Percentiles rank a stretch among this genome's conserved stretches.
Conservation (phyloP, 1,140 invertebrate genomes). For the Caenorhabditis brenneri region DNA sequence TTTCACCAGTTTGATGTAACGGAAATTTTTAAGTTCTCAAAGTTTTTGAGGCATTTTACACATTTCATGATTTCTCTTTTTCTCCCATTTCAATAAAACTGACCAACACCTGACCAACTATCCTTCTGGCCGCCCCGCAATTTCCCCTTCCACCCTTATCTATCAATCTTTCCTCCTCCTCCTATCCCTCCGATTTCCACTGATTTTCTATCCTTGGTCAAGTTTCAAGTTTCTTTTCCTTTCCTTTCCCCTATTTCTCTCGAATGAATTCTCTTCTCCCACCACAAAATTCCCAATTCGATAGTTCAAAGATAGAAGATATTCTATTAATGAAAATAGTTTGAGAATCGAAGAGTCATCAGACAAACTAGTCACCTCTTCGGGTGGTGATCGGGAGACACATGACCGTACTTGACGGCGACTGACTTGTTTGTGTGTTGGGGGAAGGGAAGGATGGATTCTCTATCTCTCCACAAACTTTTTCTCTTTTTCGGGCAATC, state of each 20-base stretch:
- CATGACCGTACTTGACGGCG: constrained; percentile 27
- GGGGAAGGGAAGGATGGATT: no score
- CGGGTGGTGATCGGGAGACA: neutral
- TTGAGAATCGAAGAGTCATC: neutral
- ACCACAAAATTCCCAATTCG: neutral
- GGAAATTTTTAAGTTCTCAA: no score
- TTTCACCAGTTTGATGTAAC: no score
- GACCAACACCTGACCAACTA: neutral
- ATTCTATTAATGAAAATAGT: neutral
- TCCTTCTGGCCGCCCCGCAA: neutral
- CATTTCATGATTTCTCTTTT: no score
- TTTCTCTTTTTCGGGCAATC: no score
- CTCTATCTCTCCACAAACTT: no score
- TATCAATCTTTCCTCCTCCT: neutral
- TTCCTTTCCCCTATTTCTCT: neutral
- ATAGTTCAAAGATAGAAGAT: constrained; percentile 41
- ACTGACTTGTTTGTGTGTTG: constrained; percentile 35
- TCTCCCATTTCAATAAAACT: neutral
- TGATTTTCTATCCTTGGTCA: no score
- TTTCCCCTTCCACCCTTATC: neutral
- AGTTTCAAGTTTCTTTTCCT: constrained; percentile 8
- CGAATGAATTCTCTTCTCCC: neutral
- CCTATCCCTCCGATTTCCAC: neutral
- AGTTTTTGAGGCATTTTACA: no score
- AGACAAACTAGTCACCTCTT: neutral